These are phyloP conservation scores for Sesamia inferens DNA, from an alignment of 2,888 invertebrate species.

Conservation along the genomic window DNA sequence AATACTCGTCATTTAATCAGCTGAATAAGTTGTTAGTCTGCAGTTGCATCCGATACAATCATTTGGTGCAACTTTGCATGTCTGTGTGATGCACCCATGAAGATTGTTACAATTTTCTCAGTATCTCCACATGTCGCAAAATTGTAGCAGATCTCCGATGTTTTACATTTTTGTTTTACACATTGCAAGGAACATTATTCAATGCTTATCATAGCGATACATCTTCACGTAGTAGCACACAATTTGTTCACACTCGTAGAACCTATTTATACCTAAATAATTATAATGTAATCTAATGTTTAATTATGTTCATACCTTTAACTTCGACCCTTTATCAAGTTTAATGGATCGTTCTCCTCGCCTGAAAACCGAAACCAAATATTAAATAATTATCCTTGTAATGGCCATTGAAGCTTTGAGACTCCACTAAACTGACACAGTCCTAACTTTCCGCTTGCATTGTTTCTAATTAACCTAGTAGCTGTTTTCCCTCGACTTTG, in stretches of 20 bases:
- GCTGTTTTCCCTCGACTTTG: constrained; percentile 90
- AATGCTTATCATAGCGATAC: constrained; percentile 71
- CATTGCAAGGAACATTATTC: constrained; percentile 88
- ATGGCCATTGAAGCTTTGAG: constrained; percentile 76
- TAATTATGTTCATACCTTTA: constrained; percentile 28
- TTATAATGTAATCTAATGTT: constrained; percentile 16
- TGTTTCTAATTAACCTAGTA: constrained; percentile 87
- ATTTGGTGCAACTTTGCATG: constrained; percentile 68
- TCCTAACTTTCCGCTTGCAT: constrained; percentile 87
- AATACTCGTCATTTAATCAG: constrained; percentile 50
- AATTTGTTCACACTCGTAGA: constrained; percentile 41
- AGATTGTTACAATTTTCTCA: constrained; percentile 70
- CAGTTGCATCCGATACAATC: constrained; percentile 63
- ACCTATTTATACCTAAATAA: constrained; percentile 20
- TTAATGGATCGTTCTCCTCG: constrained; percentile 32
- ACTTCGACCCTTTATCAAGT: constrained; percentile 38
- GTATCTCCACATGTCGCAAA: constrained; percentile 44
- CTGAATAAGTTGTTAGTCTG: constrained; percentile 71
- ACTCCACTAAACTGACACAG: constrained; percentile 79
- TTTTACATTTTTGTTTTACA: constrained; percentile 80
- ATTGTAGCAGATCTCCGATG: constrained; percentile 72
- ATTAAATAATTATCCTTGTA: constrained; percentile 85
- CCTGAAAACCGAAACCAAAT: constrained; percentile 43
- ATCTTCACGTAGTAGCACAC: constrained; percentile 55
- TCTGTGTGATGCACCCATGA: constrained; percentile 66